Evolutionary conservation across 2,888 invertebrate genomes (phyloP).

Genomic region (Stenodera caucasica): DNA sequence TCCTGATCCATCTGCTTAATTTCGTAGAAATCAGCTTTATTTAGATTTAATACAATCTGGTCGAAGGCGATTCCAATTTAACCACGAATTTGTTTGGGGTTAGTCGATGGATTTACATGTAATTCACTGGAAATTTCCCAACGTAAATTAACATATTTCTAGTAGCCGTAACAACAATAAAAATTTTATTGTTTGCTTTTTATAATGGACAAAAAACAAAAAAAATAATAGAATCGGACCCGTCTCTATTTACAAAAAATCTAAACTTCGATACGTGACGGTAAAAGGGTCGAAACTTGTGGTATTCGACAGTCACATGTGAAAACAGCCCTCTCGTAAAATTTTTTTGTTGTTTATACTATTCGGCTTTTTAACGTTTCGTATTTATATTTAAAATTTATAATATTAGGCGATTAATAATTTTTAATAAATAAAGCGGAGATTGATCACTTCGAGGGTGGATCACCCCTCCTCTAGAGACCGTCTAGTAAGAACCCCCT

Average conservation of each 20-base stretch:
- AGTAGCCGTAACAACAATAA: background rate
- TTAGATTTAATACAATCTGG: constrained; percentile 23
- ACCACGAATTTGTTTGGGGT: constrained; percentile 14
- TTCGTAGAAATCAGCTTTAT: constrained; percentile 12
- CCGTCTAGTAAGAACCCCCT: constrained; percentile 33
- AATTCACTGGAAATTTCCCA: constrained; percentile 15
- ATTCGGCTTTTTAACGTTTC: background rate
- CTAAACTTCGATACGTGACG: constrained; percentile 15
- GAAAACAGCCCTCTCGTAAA: constrained; percentile 34
- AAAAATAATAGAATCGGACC: constrained; percentile 38
- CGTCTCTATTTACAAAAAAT: constrained; percentile 34
- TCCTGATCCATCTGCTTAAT: constrained; percentile 43
- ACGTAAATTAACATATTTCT: background rate
- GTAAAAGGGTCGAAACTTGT: constrained; percentile 40
- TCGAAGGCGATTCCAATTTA: constrained; percentile 18
- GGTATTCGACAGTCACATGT: constrained; percentile 48
- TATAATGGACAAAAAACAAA: background rate
- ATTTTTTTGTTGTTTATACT: background rate
- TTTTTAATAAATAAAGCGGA: background rate
- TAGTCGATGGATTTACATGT: background rate
- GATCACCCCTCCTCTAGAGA: constrained; percentile 36
- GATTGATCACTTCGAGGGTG: constrained; percentile 45
- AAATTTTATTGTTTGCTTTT: constrained; percentile 37
- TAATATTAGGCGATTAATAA: background rate
- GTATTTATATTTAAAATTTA: too few species aligned